Base-by-base conservation (phyloP, 2,113 vertebrate genomes). In the Microcebus ravelobensis region DNA sequence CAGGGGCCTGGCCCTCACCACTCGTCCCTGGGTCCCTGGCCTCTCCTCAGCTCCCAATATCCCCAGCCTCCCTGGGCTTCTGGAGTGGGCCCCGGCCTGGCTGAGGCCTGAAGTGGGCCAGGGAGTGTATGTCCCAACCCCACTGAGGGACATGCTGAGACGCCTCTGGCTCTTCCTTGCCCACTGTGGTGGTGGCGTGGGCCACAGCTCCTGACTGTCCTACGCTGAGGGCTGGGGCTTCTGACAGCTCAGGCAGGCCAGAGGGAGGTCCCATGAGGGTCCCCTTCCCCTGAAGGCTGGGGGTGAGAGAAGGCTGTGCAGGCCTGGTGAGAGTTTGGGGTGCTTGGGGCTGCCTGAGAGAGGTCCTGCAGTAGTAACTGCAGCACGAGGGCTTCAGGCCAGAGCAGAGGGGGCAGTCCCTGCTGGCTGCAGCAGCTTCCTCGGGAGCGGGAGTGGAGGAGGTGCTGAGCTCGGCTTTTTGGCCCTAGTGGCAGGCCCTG, bases 111-210 rank as follows among this genome's bases (percentile, higher is more conserved):
- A 57, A 34, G 21, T 31, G 1, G 48, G 23, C 34, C n/a, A 36
- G 18, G 42, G 57, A 57, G 25, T 20, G 6, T 36, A 4, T 27
- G 39, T 25, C 57, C 29, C 3, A 48, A 9, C 2, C 6, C 39
- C n/a, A 2, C 21, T 11, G 70, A 77, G 48, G 29, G 20, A 70
- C 8, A 2, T 17, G 11, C 8, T 71, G 17, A 0, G 20, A 25
- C 31, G 31, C 29, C 39, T 21, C 39, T 48, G 68, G 59, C 65
- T 68, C 36, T 21, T 74, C 27, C 6, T 67, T 29, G 55, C 50
- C 52, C 36, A 12, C 21, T 3, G 0, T 21, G 45, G 39, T 39
- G 3, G 29, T 29, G 29, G 57, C 0, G 0, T 82, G 67, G 34
- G 63, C 23, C 0, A 0, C 7, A 55, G 79, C 12, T 61, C 84